Base-by-base conservation (phyloP, 2,888 invertebrate genomes). In the Nymphalis c-album region DNA sequence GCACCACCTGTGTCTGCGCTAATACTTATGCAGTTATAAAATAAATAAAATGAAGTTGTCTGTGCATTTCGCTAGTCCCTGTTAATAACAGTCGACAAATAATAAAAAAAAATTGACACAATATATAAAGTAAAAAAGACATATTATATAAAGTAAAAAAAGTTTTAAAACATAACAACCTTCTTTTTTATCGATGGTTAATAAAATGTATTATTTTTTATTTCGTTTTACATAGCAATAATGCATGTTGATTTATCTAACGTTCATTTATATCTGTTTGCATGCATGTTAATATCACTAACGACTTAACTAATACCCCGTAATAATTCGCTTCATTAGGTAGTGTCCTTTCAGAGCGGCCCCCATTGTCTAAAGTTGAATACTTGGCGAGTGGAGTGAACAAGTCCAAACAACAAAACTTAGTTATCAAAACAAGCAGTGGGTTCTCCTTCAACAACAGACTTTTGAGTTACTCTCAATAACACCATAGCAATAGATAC, bases 391-490 rank as follows among this genome's bases (percentile, higher is more conserved):
- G 67, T 50, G 63, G 48, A 85, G 84, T 84, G 86, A 88, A 86
- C 85, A 80, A 74, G 78, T 76, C 76, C 80, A 81, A 81, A 82
- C 81, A 78, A 78, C 81, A 83, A 84, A 87, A 88, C 85, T 86
- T 86, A 85, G 87, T 89, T 86, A 86, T 85, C 87, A 88, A 90
- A 90, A 90, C 86, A 90, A 90, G 89, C 87, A 88, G 77, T 70
- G 77, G 80, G 81, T 80, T 83, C 84, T 82, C 76, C 80, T 85
- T 86, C 88, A 88, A 90, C 88, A 89, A 81, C 81, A 79, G 72
- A 73, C 72, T 74, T 73, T 71, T 68, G 67, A 65, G 63, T 68
- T 50, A 69, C 70, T 74, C 63, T 57, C 69, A 70, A 51, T 58
- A 63, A 71, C 57, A 64, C 31, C 22, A 35, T 60, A 26, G 68